These are phyloP conservation scores for Drosophila nebulosa DNA, from an alignment of 1,140 invertebrate species.

Conservation along the genomic window DNA sequence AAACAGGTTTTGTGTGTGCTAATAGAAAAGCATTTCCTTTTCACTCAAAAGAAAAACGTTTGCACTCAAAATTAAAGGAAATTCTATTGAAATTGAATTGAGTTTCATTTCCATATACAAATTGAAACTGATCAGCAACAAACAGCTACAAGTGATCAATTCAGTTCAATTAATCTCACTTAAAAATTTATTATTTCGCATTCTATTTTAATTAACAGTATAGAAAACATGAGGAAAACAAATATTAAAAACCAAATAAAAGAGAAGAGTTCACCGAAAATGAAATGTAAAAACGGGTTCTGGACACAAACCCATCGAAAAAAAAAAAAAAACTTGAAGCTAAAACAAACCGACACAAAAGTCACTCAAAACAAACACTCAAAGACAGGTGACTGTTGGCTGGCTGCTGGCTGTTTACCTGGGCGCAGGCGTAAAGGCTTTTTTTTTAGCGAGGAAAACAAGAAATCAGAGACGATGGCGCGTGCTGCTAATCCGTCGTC, in stretches of 20 bases:
- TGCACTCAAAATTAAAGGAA: not conserved
- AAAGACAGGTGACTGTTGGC: conserved; percentile 18
- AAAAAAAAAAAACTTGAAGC: not conserved
- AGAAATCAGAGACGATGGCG: conserved; percentile 12
- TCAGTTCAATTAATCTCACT: not conserved
- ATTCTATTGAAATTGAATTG: not conserved
- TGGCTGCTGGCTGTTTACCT: not conserved
- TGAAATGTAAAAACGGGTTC: not conserved
- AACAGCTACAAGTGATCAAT: not conserved
- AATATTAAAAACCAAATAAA: not conserved
- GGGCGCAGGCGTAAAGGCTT: conserved; percentile 13
- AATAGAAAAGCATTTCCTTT: not conserved
- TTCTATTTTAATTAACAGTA: not conserved
- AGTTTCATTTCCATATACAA: not conserved
- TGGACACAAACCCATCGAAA: not conserved
- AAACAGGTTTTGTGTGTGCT: not conserved
- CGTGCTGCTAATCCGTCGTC: conserved; percentile 10
- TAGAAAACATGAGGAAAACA: not conserved
- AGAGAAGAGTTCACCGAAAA: not conserved
- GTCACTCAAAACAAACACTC: conserved; percentile 18
- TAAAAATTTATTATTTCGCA: not conserved
- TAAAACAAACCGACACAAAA: not conserved
- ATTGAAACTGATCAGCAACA: not conserved
- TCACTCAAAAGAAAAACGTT: not conserved
- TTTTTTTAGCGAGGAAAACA: not conserved